phyloP scores from a whole-genome alignment of 2,113 vertebrate species.

The Campylorhamphus procurvoides region DNA sequence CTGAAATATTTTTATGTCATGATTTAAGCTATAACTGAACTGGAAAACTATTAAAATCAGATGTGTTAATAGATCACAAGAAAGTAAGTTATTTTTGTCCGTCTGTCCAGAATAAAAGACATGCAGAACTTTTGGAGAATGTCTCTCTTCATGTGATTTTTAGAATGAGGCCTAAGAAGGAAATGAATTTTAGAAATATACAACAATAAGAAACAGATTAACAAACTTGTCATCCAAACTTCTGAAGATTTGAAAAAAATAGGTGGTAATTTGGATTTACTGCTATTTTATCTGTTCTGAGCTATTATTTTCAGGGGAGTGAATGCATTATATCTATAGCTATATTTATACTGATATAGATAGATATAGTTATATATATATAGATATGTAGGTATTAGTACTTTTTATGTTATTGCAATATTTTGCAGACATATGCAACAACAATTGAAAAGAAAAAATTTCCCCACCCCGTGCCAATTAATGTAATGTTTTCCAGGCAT shows the following conservation, averaged over 20 bases:
- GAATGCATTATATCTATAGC: background rate
- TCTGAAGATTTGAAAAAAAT: background rate
- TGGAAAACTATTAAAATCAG: background rate
- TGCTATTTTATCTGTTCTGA: background rate
- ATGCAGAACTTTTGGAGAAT: background rate
- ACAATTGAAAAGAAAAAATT: background rate
- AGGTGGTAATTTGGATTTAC: background rate
- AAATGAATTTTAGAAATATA: background rate
- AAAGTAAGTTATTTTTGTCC: background rate
- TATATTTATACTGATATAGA: background rate
- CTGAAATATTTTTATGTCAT: background rate
- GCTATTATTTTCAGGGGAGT: background rate
- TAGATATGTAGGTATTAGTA: background rate
- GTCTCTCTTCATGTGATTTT: background rate
- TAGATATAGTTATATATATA: background rate
- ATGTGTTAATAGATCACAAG: background rate
- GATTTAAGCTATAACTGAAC: background rate
- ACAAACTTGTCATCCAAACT: rapidly evolving
- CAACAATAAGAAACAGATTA: background rate
- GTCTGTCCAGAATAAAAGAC: background rate
- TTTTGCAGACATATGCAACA: background rate
- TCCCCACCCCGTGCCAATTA: background rate
- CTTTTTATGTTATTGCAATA: background rate
- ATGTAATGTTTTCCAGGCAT: background rate
- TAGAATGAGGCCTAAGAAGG: background rate